Evolutionary conservation across 2,888 invertebrate genomes (phyloP).

Genomic region (Diploptera punctata): DNA sequence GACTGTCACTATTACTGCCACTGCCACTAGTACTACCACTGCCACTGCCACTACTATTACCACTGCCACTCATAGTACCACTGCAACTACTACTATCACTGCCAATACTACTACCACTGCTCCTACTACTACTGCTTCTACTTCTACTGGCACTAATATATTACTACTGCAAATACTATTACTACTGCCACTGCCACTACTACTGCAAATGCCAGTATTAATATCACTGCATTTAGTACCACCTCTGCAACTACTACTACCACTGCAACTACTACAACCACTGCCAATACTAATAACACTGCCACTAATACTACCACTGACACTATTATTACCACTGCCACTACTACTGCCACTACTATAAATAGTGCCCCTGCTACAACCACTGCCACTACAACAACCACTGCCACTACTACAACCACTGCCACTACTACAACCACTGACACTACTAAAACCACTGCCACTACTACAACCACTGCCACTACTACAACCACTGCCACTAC

Average conservation of each 20-base stretch:
- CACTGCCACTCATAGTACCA: background rate
- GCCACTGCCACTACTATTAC: background rate
- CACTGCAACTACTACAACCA: background rate
- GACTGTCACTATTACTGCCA: background rate
- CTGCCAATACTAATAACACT: background rate
- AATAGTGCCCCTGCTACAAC: background rate
- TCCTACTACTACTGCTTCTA: too few relatives aligned
- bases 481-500: background rate
- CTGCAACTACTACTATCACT: background rate
- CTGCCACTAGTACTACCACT: too few relatives aligned
- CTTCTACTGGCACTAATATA: too few relatives aligned
- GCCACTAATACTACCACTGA: background rate
- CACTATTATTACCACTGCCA: background rate
- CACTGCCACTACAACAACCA: background rate
- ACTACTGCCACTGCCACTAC: conserved; percentile 3
- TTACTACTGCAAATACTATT: background rate
- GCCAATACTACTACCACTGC: background rate
- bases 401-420: too few relatives aligned
- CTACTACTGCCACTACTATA: background rate
- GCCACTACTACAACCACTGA: background rate
- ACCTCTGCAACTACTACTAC: background rate
- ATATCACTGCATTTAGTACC: background rate
- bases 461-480: background rate
- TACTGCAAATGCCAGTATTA: background rate
- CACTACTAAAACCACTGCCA: background rate